Conservation (phyloP, 1,140 invertebrate species). For the Drosophila nasuta region DNA sequence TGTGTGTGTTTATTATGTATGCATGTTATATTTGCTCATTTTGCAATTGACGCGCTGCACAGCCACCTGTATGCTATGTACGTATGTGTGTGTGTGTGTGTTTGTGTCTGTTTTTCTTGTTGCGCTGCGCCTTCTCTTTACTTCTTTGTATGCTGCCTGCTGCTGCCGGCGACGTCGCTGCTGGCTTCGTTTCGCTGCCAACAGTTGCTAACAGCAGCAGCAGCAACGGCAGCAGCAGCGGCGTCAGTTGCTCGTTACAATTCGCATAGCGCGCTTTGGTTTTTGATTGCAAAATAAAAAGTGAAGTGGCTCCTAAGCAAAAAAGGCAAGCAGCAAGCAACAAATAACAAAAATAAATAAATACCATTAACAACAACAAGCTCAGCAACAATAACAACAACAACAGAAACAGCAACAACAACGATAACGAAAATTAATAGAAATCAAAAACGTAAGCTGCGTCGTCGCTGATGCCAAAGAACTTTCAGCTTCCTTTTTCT, state of each 20-base stretch:
- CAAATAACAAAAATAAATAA: conserved; percentile 5
- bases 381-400: no score
- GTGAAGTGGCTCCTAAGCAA: conserved; percentile 30
- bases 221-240: conserved; percentile 31
- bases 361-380: conserved; percentile 7
- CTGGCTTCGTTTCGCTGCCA: conserved; percentile 11
- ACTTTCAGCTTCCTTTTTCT: conserved; percentile 40
- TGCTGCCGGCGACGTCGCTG: conserved; percentile 18
- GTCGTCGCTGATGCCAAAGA: conserved; percentile 25
- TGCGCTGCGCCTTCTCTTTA: conserved; percentile 28
- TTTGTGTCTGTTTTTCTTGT: conserved; percentile 17
- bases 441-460: conserved; percentile 40
- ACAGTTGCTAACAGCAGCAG: conserved; percentile 33
- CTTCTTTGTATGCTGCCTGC: conserved; percentile 42
- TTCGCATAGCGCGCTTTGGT: conserved; percentile 47
- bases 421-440: conserved; percentile 19
- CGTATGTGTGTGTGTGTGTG: neutral
- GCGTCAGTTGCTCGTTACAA: conserved; percentile 47
- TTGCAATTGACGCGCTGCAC: conserved; percentile 4
- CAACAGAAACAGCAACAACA: no score
- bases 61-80: conserved; percentile 42
- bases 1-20: neutral
- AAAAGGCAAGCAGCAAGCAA: neutral
- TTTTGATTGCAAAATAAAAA: conserved; percentile 45
- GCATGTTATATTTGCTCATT: conserved; percentile 9